These are phyloP conservation scores for Xylocopa sonorina DNA, from an alignment of 1,140 invertebrate genomes.

Conservation along the genomic window DNA sequence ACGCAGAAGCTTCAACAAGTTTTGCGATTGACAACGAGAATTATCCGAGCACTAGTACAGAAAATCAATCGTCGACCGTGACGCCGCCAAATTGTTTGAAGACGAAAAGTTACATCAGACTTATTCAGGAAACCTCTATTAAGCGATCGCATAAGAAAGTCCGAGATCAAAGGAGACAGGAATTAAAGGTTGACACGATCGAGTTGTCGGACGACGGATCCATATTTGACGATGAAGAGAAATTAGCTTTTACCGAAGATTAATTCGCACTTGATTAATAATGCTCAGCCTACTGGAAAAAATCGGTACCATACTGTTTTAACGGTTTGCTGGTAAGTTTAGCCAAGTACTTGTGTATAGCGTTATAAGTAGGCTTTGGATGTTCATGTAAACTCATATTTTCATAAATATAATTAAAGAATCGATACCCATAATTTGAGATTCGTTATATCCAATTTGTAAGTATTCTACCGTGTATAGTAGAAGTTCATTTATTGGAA, in stretches of 20 bases:
- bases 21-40: not conserved
- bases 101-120: slow-evolving; percentile 60
- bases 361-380: no score
- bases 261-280: not conserved
- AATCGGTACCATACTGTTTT: not conserved
- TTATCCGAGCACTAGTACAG: not conserved
- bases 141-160: slow-evolving; percentile 75
- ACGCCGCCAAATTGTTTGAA: slow-evolving; percentile 75
- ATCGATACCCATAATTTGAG: no score
- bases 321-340: not conserved
- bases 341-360: not conserved
- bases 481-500: no score
- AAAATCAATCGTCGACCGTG: slow-evolving; percentile 14
- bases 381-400: no score
- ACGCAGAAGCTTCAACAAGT: slow-evolving; percentile 64
- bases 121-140: slow-evolving; percentile 72
- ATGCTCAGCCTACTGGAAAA: not conserved
- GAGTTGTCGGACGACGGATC: slow-evolving; percentile 76
- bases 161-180: slow-evolving; percentile 64
- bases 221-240: slow-evolving; percentile 71
- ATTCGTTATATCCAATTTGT: no score
- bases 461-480: no score
- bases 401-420: no score
- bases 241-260: slow-evolving; percentile 20
- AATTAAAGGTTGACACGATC: slow-evolving; percentile 8